Percentiles rank a stretch among this genome's conserved stretches.
Evolutionary conservation across 1,140 invertebrate species (phyloP).

Genomic region (Aphaenogaster rudis): DNA sequence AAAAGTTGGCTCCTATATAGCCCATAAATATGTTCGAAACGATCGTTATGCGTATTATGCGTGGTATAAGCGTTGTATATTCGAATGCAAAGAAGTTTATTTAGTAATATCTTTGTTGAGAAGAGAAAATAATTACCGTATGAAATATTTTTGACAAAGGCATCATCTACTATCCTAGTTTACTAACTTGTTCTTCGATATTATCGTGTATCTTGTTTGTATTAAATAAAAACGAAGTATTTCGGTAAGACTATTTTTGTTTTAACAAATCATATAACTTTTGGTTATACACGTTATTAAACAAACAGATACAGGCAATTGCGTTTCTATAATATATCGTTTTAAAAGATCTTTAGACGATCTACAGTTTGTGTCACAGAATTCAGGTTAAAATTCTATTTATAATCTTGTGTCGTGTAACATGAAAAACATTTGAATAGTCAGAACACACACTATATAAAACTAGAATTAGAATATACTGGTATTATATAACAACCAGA

Average conservation of each 20-base stretch:
- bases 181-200: background rate
- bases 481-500: background rate
- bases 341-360: background rate
- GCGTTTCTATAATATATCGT: background rate
- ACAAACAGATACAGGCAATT: background rate
- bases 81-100: background rate
- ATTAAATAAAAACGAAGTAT: background rate
- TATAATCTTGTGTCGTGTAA: background rate
- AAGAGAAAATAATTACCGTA: background rate
- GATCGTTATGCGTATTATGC: background rate
- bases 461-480: background rate
- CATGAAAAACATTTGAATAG: background rate
- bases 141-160: background rate
- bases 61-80: background rate
- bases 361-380: background rate
- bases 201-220: background rate
- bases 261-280: background rate
- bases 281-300: background rate
- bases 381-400: background rate
- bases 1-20: slow-evolving; percentile 27
- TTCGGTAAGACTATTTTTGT: background rate
- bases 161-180: background rate
- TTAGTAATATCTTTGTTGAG: background rate
- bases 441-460: background rate
- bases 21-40: background rate